These are phyloP conservation scores for Acanthosepion esculentum DNA, from an alignment of 2,888 invertebrate species.

Conservation along the genomic window DNA sequence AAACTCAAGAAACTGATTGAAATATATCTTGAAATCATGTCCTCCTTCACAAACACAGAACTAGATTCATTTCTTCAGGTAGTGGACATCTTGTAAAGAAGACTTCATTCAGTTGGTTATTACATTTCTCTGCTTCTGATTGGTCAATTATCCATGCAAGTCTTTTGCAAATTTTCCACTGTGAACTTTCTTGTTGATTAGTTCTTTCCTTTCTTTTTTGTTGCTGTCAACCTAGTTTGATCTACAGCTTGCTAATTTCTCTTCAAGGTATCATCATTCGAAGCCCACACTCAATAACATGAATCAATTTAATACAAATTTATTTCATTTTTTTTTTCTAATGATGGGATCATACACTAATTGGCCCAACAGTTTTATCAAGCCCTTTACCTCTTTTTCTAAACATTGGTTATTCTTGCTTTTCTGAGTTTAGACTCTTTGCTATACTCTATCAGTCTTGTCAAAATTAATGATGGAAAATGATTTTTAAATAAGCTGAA, in stretches of 20 bases:
- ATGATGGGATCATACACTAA: not conserved
- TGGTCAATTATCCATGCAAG: constrained; percentile 33
- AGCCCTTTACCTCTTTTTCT: not conserved
- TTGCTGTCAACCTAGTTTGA: not conserved
- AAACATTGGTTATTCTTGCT: not conserved
- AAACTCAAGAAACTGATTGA: not conserved
- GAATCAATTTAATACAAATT: not conserved
- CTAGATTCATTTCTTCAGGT: constrained; percentile 1
- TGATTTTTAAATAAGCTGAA: no score
- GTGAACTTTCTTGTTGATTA: not conserved
- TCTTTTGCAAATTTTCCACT: not conserved
- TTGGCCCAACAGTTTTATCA: not conserved
- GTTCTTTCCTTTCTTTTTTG: not conserved
- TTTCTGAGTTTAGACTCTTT: no score
- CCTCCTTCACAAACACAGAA: not conserved
- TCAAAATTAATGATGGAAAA: no score
- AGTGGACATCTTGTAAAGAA: not conserved
- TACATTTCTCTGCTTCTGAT: not conserved
- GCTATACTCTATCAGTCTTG: no score
- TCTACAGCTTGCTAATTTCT: not conserved
- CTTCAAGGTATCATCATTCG: not conserved
- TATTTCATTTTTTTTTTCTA: not conserved
- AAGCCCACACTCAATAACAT: not conserved
- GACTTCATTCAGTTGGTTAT: not conserved
- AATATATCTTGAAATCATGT: constrained; percentile 33